These are phyloP conservation scores for Crenuchus spilurus DNA, from an alignment of 2,797 vertebrate species.

Conservation along the genomic window DNA sequence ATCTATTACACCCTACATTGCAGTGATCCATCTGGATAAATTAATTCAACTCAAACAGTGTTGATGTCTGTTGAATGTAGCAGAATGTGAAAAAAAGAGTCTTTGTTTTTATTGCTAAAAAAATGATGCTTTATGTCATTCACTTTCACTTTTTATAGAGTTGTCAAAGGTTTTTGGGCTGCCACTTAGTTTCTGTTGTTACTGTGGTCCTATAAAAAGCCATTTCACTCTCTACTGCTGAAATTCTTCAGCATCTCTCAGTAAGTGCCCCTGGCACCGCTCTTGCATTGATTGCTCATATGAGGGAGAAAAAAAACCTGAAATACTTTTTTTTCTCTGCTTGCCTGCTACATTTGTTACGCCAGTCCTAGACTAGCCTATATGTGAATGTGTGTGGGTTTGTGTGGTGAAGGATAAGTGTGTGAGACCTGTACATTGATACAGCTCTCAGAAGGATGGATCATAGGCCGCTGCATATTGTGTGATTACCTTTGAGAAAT, in stretches of 20 bases:
- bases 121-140: not conserved
- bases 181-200: constrained; percentile 43
- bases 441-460: constrained; percentile 3
- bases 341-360: constrained; percentile 28
- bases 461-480: constrained; percentile 23
- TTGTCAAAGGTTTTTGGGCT: not conserved
- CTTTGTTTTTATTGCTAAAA: too few relatives aligned
- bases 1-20: not conserved
- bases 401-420: not conserved
- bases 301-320: constrained; percentile 32
- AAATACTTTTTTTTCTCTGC: constrained; percentile 37
- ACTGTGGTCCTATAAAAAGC: constrained; percentile 37
- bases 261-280: constrained; percentile 38
- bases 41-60: not conserved
- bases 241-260: constrained; percentile 39
- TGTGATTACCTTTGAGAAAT: constrained; percentile 47
- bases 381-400: not conserved
- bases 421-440: constrained; percentile 1
- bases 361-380: not conserved
- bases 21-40: not conserved
- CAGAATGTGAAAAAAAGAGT: not conserved
- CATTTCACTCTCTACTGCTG: constrained; percentile 44
- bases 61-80: not conserved
- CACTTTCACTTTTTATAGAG: not conserved
- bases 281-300: constrained; percentile 49